Percentiles rank a stretch among this genome's conserved stretches.
Conservation (phyloP, 1,140 invertebrate species). For the Nymphalis io region DNA sequence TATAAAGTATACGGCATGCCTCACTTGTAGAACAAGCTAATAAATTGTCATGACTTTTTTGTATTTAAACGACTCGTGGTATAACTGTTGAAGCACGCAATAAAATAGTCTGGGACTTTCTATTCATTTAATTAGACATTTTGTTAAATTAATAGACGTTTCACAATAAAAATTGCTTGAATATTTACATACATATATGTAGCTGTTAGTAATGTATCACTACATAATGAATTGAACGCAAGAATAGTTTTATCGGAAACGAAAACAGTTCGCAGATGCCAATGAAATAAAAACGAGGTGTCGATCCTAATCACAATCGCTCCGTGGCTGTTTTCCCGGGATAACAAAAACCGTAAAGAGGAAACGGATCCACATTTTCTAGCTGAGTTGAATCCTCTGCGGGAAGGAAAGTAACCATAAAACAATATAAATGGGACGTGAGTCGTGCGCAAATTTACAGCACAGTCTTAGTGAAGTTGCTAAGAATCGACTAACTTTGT, state of each 20-base stretch:
- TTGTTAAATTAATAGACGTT: constrained; percentile 8
- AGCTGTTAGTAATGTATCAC: background rate
- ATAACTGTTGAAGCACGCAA: constrained; percentile 16
- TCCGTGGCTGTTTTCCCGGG: constrained; percentile 31
- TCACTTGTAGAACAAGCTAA: constrained; percentile 10
- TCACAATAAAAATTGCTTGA: too few species aligned
- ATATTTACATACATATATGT: background rate
- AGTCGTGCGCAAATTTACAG: constrained; percentile 48
- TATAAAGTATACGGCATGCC: constrained; percentile 24
- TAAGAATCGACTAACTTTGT: constrained; percentile 38
- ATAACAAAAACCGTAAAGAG: constrained; percentile 48
- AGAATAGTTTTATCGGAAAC: background rate
- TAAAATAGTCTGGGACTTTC: constrained; percentile 10
- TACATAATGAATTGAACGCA: background rate
- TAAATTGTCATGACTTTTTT: constrained; percentile 14
- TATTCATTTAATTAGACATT: constrained; percentile 16
- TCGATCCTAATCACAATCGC: constrained; percentile 35
- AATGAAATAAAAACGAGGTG: constrained; percentile 30
- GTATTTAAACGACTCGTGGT: constrained; percentile 15
- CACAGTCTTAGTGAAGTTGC: constrained; percentile 45
- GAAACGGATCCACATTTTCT: constrained; percentile 54
- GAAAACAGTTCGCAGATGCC: constrained; percentile 7
- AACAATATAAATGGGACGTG: constrained; percentile 73
- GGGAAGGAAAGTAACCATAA: constrained; percentile 67
- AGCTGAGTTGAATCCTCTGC: constrained; percentile 49